Evolutionary conservation across 2,797 vertebrate species (phyloP), one percentile per base, ranked within the genome.

Genomic region (Adrianichthys oophorus): DNA sequence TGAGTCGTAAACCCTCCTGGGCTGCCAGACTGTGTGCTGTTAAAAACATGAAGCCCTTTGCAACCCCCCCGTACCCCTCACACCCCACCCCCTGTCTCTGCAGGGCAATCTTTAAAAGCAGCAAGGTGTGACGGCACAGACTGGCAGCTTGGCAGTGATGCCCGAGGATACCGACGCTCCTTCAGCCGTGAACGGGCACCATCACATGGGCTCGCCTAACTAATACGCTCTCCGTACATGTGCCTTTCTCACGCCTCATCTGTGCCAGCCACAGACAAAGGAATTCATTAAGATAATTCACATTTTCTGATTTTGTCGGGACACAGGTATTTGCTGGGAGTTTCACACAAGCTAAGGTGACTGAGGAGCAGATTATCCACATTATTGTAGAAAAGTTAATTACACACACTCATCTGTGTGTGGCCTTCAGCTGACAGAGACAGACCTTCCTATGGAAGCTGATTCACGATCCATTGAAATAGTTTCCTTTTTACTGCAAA

Each of bases 41-140:
- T 94, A 95, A 85, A 85, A 85, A 94, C 91, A 72, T 48, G 68
- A 82, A 72, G 59, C 78, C 80, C 85, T 72, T 52, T 41, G 45
- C 59, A 72, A 54, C 78, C 94, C 94, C 29, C 32, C 26, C 26
- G 7, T 26, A 26, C 26, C 78, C 85, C 70, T 53, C 41, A 43
- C 59, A 71, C 59, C 78, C 94, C 94, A 13, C 89, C 91, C 93
- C 93, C 90, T 90, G 86, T 95, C 95, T 97, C 97, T 97, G 95
- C 94, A 98, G 97, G 96, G 95, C 95, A 97, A 98, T 98, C 95
- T 98, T 98, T 96, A 97, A 98, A 98, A 90, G 95, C 96, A 98
- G 95, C 93, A 98, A 98, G 96, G 97, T 98, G 97, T 99, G 96
- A 98, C 96, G 93, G 92, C 92, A 89, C 96, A 96, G 95, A 97